Base-by-base conservation (phyloP, 2,888 invertebrate species). In the Tineola bisselliella region DNA sequence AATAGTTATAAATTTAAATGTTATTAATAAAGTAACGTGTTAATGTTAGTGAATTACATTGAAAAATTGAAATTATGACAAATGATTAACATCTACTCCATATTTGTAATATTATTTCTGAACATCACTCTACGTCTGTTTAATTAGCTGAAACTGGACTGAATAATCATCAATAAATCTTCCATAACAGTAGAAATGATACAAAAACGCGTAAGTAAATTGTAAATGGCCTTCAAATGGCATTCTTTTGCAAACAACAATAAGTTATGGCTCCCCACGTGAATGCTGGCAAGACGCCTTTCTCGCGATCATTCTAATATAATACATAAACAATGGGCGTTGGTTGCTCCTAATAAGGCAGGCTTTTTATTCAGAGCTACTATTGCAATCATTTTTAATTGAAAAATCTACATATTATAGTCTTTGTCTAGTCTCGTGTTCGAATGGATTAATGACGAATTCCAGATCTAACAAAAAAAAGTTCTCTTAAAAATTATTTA, bases 281-380 rank as follows among this genome's bases (percentile, higher is more conserved):
- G 48, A 62, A 60, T 59, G 59, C 54, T 59, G 43, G 19, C 13
- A 56, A 25, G 31, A 25, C 17, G 56, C 59, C 59, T 48, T 62
- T 59, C 59, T 43, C 30, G 62, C 31, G 56, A 44, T 59, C 30
- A 59, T 62, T 62, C 59, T 33, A 62, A 62, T 62, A 60, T 44
- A 31, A 38, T 25, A 25, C 25, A 30, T 25, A 15, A 56, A 60
- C 31, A 60, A 60, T 43, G 62, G 58, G 33, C 60, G 61, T 57
- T 61, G 61, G 44, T 61, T 8, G 44, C 11, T 19, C 71, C 68
- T 67, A 70, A 70, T 68, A 71, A 66, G 73, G 70, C 60, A 54
- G 38, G 59, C 64, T 67, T 66, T 65, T 60, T 60, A 17, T 13
- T 12, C 17, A 44, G 6, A n/a, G n/a, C n/a, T n/a, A n/a, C n/a